Percentiles rank a stretch among this genome's conserved stretches.
Conservation (phyloP, 2,888 invertebrate genomes). For the Ditula angustiorana region DNA sequence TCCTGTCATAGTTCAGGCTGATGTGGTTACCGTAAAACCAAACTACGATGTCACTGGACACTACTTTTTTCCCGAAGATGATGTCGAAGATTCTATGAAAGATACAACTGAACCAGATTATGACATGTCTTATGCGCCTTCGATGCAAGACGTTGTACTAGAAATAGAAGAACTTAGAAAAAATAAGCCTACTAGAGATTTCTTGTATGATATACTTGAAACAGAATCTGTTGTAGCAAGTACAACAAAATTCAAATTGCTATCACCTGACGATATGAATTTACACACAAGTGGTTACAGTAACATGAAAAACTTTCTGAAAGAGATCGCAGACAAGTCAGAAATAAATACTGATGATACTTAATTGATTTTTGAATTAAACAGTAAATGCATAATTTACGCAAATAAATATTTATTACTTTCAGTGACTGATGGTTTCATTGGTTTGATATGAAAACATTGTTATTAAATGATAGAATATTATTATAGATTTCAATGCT, state of each 20-base stretch:
- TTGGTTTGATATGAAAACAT: no score
- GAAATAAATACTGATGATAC: conserved; percentile 29
- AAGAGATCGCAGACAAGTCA: conserved; percentile 54
- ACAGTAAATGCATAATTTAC: conserved; percentile 13
- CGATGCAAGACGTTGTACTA: conserved; percentile 63
- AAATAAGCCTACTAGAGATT: conserved; percentile 67
- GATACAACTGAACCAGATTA: conserved; percentile 68
- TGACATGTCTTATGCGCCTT: conserved; percentile 58
- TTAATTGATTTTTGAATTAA: conserved; percentile 34
- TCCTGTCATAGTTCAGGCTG: conserved; percentile 72
- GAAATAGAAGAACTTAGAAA: conserved; percentile 73
- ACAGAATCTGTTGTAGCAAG: conserved; percentile 64
- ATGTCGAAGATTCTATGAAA: conserved; percentile 53
- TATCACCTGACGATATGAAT: conserved; percentile 57
- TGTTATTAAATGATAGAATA: no score
- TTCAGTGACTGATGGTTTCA: no score
- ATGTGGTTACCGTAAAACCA: conserved; percentile 62
- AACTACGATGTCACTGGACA: conserved; percentile 75
- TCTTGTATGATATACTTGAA: conserved; percentile 76
- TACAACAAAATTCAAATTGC: conserved; percentile 49
- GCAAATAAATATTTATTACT: neutral
- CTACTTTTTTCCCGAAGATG: conserved; percentile 75
- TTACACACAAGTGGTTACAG: conserved; percentile 57
- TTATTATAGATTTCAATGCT: neutral
- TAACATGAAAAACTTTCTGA: conserved; percentile 64